Evolutionary conservation across 1,140 invertebrate genomes (phyloP).

Genomic region (Adelges cooleyi): DNA sequence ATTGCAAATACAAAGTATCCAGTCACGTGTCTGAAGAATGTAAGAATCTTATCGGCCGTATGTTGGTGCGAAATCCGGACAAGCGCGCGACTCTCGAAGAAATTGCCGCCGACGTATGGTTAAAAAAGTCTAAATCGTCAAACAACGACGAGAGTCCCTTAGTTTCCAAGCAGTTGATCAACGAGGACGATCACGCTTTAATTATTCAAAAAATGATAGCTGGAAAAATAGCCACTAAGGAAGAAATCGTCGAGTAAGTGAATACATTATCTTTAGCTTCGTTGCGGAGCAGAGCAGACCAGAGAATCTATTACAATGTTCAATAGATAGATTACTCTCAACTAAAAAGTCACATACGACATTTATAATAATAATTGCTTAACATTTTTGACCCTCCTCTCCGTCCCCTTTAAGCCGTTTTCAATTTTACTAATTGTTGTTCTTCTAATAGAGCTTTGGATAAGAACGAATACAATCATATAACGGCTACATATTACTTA

Average conservation of each 20-base stretch:
- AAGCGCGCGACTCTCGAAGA: constrained; percentile 76
- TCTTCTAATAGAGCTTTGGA: constrained; percentile 65
- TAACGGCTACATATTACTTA: constrained; percentile 96
- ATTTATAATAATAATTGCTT: too few species aligned
- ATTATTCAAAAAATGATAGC: constrained; percentile 95
- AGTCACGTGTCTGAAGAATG: constrained; percentile 76
- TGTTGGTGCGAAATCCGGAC: constrained; percentile 87
- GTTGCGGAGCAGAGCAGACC: too few species aligned
- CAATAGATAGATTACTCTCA: too few species aligned
- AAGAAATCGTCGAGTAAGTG: constrained; percentile 78
- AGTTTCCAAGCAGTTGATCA: constrained; percentile 67
- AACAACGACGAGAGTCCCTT: constrained; percentile 53
- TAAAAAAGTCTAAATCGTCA: constrained; percentile 42
- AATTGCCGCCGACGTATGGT: constrained; percentile 83
- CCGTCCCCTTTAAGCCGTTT: too few species aligned
- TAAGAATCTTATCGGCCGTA: constrained; percentile 75
- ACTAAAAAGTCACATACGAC: too few species aligned
- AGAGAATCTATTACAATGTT: too few species aligned
- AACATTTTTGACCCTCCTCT: too few species aligned
- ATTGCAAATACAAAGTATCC: constrained; percentile 94
- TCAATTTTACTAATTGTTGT: not conserved
- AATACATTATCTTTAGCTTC: too few species aligned
- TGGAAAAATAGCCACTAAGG: constrained; percentile 84
- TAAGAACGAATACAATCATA: constrained; percentile 94
- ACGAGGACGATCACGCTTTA: constrained; percentile 82